Conservation (phyloP, 2,113 vertebrate species). For the Pituophis catenifer region DNA sequence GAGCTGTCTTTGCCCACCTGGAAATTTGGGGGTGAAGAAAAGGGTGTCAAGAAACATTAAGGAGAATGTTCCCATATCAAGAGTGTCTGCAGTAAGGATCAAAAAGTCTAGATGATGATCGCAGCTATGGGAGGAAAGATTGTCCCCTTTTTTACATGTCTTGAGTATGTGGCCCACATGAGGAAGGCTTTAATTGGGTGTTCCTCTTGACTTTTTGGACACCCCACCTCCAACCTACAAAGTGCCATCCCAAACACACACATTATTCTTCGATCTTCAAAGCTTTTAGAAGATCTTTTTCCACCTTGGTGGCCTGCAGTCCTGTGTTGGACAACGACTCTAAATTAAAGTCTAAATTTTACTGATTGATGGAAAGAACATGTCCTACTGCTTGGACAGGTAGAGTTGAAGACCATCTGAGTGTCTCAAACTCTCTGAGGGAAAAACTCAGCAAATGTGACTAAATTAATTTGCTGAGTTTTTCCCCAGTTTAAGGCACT, state of each 20-base stretch:
- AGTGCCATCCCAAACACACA: background rate
- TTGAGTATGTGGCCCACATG: background rate
- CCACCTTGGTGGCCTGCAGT: background rate
- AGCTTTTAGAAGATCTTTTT: background rate
- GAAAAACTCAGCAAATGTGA: background rate
- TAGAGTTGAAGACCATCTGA: no score
- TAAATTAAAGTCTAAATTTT: background rate
- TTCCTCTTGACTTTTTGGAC: background rate
- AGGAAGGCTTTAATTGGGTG: background rate
- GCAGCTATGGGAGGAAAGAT: background rate
- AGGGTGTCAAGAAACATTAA: background rate
- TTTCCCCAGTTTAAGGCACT: background rate
- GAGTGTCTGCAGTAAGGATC: background rate
- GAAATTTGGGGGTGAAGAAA: background rate
- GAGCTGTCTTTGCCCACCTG: background rate
- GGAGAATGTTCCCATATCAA: background rate
- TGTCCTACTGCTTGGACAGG: no score
- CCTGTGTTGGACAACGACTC: background rate
- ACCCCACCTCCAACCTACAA: background rate
- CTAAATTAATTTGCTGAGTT: background rate
- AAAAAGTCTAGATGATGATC: background rate
- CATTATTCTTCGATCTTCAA: background rate
- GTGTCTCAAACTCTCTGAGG: no score
- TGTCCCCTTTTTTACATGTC: background rate
- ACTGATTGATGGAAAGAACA: no score